These are phyloP conservation scores for Huso huso DNA, from an alignment of 2,797 vertebrate genomes.

Conservation along the genomic window DNA sequence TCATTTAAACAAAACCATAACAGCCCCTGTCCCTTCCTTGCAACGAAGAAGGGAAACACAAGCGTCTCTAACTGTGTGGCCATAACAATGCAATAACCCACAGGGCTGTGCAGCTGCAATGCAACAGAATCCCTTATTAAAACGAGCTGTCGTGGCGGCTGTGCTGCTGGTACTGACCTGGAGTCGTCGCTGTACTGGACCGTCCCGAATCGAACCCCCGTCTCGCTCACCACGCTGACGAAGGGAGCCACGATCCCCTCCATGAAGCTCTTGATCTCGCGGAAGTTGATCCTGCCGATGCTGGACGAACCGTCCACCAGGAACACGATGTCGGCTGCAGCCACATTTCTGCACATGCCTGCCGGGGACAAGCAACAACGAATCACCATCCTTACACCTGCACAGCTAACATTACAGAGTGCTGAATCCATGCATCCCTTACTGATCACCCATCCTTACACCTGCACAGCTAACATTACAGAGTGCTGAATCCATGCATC, in stretches of 20 bases:
- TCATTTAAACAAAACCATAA: not conserved
- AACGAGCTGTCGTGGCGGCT: no score
- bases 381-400: no score
- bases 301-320: slow-evolving; percentile 92
- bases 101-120: not conserved
- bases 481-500: no score
- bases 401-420: no score
- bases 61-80: not conserved
- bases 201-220: slow-evolving; percentile 74
- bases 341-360: slow-evolving; percentile 80
- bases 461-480: no score
- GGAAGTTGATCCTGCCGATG: slow-evolving; percentile 82
- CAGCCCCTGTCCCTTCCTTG: not conserved
- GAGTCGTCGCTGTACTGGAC: slow-evolving; percentile 93
- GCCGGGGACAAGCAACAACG: slow-evolving; percentile 7
- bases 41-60: not conserved
- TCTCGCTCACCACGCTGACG: slow-evolving; percentile 51
- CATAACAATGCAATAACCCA: not conserved
- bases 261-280: slow-evolving; percentile 78
- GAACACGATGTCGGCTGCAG: slow-evolving; percentile 85
- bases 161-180: slow-evolving; percentile 42
- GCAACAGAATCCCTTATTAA: not conserved
- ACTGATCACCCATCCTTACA: no score
- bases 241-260: slow-evolving; percentile 79
- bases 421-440: no score